Conservation (phyloP, 1,140 invertebrate genomes). For the Drosophila arawakana region DNA sequence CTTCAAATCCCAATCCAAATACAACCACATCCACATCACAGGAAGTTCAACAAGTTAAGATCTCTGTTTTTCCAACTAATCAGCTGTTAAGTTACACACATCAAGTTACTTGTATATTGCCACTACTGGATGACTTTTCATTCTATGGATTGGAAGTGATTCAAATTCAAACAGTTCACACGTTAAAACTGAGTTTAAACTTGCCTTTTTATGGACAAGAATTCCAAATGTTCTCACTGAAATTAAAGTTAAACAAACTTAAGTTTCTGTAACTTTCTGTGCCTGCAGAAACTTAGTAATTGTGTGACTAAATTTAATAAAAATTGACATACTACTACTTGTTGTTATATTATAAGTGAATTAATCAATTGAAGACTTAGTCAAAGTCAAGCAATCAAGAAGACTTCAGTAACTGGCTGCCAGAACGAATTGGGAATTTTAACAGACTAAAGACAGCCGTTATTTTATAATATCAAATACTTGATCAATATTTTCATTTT, state of each 20-base stretch:
- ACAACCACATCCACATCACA: slow-evolving; percentile 47
- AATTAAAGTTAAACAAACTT: not conserved
- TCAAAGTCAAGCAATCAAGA: too few relatives aligned
- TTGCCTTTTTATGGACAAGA: not conserved
- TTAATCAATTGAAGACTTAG: too few relatives aligned
- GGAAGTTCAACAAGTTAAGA: slow-evolving; percentile 65
- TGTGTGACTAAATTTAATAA: not conserved
- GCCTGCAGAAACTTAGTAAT: not conserved
- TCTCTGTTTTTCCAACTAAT: slow-evolving; percentile 60
- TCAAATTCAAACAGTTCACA: not conserved
- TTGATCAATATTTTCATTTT: too few relatives aligned
- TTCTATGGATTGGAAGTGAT: slow-evolving; percentile 13
- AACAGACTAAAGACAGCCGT: not conserved
- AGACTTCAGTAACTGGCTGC: too few relatives aligned
- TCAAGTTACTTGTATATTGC: too few relatives aligned
- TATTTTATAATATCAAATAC: too few relatives aligned
- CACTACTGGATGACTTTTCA: slow-evolving; percentile 10
- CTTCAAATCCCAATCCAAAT: not conserved
- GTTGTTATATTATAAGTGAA: too few relatives aligned
- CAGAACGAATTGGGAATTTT: not conserved
- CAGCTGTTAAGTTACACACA: slow-evolving; percentile 22
- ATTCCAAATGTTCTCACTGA: not conserved
- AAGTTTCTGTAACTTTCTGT: not conserved
- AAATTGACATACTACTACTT: too few relatives aligned
- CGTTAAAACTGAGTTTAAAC: not conserved